These are phyloP conservation scores for Papilio dardanus DNA, from an alignment of 1,140 invertebrate species.

Conservation along the genomic window DNA sequence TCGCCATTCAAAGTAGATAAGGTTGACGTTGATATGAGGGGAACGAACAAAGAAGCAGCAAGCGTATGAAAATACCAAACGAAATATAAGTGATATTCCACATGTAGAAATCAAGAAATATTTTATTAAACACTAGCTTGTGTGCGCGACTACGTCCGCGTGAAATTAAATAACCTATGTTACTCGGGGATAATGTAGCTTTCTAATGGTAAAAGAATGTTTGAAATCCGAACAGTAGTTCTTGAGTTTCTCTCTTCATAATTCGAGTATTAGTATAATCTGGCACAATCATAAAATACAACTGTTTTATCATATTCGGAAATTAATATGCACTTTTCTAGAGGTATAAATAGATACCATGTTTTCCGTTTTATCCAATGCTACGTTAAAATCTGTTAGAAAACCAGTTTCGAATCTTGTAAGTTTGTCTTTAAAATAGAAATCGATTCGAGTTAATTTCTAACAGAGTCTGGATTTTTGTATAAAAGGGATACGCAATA, in stretches of 20 bases:
- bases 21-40: conserved; percentile 42
- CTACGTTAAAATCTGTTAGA: background rate
- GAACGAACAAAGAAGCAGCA: conserved; percentile 40
- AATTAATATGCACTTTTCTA: no score
- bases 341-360: background rate
- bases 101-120: background rate
- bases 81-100: background rate
- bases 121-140: background rate
- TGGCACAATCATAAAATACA: no score
- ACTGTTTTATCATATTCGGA: no score
- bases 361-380: background rate
- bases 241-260: no score
- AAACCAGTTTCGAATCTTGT: background rate
- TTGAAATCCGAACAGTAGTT: no score
- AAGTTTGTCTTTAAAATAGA: background rate
- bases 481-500: conserved; percentile 47
- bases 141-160: no score
- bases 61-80: conserved; percentile 30
- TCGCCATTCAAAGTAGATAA: conserved; percentile 64
- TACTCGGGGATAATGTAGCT: no score
- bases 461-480: conserved; percentile 24
- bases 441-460: background rate
- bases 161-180: no score
- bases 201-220: no score
- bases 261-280: no score